Evolutionary conservation across 2,888 invertebrate species (phyloP), one percentile per base, ranked within the genome.

Genomic region (Limnephilus marmoratus): DNA sequence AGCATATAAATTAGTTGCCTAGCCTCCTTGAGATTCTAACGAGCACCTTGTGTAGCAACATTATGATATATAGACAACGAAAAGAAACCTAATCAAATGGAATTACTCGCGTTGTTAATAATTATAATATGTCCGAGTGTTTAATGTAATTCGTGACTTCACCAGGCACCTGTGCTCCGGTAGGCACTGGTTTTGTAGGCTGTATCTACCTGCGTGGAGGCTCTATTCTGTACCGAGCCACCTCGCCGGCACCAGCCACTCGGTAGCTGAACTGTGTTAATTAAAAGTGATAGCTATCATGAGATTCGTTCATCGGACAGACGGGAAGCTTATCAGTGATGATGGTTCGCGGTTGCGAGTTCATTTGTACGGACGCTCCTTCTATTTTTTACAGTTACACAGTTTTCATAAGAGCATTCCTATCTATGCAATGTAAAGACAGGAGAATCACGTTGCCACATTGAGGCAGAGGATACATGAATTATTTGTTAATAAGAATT

Each of bases 121-220:
- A 93, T 92, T 92, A 93, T 93, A 92, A 92, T 92, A 93, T 90
- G 91, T 91, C 92, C 45, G 91, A 92, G 93, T 93, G 91, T 91
- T 92, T 91, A 93, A 93, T 93, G 92, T 89, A 89, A 89, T 85
- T 93, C 93, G 93, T 93, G 93, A 93, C 93, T 90, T 34, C 92
- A 80, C 34, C 89, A 85, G 92, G 91, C 93, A 93, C 93, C 93
- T 93, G 93, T 90, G 81, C 82, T 34, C 68, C 90, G 81, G 86
- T 91, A 90, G 37, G 37, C 81, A 85, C 53, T 82, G 34, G 82
- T 82, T 34, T 18, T 34, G 82, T 82, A 34, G 31, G 68, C 7
- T 5, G 68, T 68, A 24, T n/a, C 68, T 68, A 68, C n/a, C 24
- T 68, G 68, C 53, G 83, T 83, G 37, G 83, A 83, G 34, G 24